phyloP scores from a whole-genome alignment of 2,888 invertebrate genomes.

The Diplolepis rosae region DNA sequence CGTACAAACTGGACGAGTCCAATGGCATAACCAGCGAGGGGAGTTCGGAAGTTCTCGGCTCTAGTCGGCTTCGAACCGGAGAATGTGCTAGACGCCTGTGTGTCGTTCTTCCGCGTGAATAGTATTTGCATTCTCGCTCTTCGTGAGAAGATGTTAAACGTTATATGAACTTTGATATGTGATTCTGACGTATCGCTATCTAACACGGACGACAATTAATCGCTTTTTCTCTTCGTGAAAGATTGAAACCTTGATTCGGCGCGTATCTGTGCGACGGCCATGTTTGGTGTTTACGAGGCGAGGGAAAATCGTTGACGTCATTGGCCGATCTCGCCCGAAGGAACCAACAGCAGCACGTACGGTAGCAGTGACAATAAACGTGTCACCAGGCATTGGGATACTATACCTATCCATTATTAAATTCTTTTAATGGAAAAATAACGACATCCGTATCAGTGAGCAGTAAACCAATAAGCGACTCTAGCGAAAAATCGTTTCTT shows the following conservation, averaged over 20 bases:
- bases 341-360: slow-evolving; percentile 46
- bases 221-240: not conserved
- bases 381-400: slow-evolving; percentile 47
- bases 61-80: slow-evolving; percentile 73
- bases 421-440: not conserved
- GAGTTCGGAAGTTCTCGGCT: slow-evolving; percentile 68
- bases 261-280: slow-evolving; percentile 70
- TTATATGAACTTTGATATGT: not conserved
- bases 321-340: slow-evolving; percentile 65
- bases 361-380: slow-evolving; percentile 54
- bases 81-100: slow-evolving; percentile 65
- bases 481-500: not conserved
- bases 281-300: slow-evolving; percentile 74
- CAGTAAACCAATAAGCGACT: not conserved
- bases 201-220: not conserved
- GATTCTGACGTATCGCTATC: not conserved
- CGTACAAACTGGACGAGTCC: slow-evolving; percentile 72
- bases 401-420: no score
- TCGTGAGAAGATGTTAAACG: not conserved
- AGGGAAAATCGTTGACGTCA: slow-evolving; percentile 72
- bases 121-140: slow-evolving; percentile 6
- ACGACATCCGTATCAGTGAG: not conserved
- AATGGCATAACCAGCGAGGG: slow-evolving; percentile 61
- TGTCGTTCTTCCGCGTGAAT: slow-evolving; percentile 33
- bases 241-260: slow-evolving; percentile 46